phyloP scores from a whole-genome alignment of 2,797 vertebrate genomes.

The Acanthis flammea region DNA sequence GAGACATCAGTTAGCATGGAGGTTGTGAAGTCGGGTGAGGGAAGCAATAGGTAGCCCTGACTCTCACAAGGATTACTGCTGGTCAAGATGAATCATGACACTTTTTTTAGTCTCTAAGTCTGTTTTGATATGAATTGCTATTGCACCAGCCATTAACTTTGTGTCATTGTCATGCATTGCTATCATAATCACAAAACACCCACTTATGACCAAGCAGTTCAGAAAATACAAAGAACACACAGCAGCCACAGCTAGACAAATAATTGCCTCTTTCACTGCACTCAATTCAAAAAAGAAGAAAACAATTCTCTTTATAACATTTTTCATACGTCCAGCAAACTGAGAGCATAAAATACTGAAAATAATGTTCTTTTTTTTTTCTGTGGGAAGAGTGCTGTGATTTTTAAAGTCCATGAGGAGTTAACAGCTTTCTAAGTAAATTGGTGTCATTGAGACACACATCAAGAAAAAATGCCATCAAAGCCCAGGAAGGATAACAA shows the following conservation, averaged over 20 bases:
- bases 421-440: not conserved
- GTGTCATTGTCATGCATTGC: not conserved
- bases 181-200: slow-evolving; percentile 13
- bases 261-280: not conserved
- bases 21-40: not conserved
- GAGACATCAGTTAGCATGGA: not conserved
- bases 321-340: not conserved
- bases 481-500: not conserved
- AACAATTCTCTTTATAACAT: not conserved
- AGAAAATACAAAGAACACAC: not conserved
- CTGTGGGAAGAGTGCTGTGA: not conserved
- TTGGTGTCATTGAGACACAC: not conserved
- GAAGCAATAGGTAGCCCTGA: not conserved
- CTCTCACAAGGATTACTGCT: not conserved
- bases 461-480: not conserved
- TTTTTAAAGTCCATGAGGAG: not conserved
- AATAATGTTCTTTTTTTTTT: not conserved
- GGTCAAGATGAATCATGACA: not conserved
- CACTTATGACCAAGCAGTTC: slow-evolving; percentile 10
- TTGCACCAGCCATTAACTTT: not conserved
- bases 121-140: not conserved
- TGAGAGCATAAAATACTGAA: not conserved
- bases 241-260: not conserved
- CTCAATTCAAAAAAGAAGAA: not conserved
- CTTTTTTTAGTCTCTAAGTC: not conserved